phyloP scores from a whole-genome alignment of 2,888 invertebrate species.

The Ophion ellenae region DNA sequence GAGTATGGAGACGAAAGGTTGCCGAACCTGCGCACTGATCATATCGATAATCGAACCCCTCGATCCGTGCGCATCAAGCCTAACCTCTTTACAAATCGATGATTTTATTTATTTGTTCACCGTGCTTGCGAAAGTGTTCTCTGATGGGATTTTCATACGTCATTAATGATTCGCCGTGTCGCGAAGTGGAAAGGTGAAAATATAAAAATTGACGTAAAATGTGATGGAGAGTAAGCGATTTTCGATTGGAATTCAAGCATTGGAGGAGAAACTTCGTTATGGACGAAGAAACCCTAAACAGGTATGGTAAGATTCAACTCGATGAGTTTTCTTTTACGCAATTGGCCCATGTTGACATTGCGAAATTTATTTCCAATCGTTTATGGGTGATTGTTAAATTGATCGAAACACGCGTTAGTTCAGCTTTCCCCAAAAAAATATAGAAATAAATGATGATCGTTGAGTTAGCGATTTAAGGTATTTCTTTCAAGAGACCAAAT shows the following conservation, averaged over 20 bases:
- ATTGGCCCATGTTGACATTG: too few species aligned
- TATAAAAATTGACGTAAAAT: background rate
- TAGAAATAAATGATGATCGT: too few species aligned
- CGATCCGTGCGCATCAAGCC: background rate
- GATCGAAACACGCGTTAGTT: background rate
- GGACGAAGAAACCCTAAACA: constrained; percentile 79
- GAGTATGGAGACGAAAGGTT: background rate
- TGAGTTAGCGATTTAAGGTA: too few species aligned
- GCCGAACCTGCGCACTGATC: background rate
- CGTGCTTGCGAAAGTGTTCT: background rate
- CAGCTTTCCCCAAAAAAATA: background rate
- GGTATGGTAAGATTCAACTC: constrained; percentile 63
- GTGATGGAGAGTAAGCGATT: background rate
- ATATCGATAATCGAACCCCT: constrained; percentile 7
- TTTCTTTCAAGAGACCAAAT: too few species aligned
- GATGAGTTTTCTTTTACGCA: background rate
- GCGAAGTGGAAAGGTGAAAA: background rate
- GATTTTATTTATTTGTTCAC: background rate
- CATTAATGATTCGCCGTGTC: background rate
- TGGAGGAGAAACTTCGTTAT: constrained; percentile 58
- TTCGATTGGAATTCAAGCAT: background rate
- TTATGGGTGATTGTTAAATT: too few species aligned
- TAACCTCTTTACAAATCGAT: constrained; percentile 13
- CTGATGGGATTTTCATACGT: background rate
- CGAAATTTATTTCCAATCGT: too few species aligned